A percentile compares a stretch with the other conserved stretches of the same genome.
Evolutionary conservation across 2,113 vertebrate species (phyloP).

Genomic region (Corapipo altera): DNA sequence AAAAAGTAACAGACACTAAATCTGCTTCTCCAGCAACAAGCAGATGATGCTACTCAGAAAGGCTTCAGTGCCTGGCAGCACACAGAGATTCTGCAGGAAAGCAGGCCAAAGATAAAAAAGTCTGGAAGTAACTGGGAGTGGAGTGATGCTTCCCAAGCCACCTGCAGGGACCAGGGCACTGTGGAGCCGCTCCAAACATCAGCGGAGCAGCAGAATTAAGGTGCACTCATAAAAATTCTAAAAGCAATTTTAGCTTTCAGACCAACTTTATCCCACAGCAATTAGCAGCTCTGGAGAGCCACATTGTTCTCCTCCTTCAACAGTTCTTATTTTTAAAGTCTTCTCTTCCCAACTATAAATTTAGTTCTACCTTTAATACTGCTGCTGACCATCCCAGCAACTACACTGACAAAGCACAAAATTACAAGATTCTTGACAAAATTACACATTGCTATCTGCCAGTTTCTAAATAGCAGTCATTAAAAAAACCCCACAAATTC

Average conservation of each 20-base stretch:
- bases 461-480: background rate
- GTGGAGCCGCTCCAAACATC: accelerated
- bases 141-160: accelerated
- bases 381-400: background rate
- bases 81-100: background rate
- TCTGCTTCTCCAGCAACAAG: background rate
- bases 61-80: background rate
- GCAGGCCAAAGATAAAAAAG: background rate
- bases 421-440: background rate
- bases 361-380: background rate
- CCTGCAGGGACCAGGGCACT: background rate
- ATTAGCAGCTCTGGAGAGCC: background rate
- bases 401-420: background rate
- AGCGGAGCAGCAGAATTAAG: background rate
- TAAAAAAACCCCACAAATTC: background rate
- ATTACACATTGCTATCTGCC: background rate
- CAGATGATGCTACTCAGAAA: background rate
- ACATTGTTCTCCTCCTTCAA: background rate
- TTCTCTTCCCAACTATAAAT: background rate
- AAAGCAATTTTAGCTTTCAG: background rate
- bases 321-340: background rate
- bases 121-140: background rate
- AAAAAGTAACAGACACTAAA: background rate
- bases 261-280: background rate
- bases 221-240: background rate